Evolutionary conservation across 2,888 invertebrate species (phyloP).

Genomic region (Nysson spinosus): DNA sequence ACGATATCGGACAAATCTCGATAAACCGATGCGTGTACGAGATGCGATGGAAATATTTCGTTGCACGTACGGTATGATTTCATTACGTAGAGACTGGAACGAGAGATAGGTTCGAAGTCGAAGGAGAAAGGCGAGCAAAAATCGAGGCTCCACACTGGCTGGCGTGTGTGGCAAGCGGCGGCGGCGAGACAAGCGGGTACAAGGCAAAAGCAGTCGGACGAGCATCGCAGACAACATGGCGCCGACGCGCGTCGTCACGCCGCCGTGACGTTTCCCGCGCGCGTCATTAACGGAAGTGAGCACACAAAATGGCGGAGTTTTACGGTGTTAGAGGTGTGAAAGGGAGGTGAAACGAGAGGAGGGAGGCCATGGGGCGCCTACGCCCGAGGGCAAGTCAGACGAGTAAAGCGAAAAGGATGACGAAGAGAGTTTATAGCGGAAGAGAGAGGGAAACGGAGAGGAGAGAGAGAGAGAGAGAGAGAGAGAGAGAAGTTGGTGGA

Average conservation of each 20-base stretch:
- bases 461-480: constrained; percentile 46
- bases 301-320: constrained; percentile 74
- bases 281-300: constrained; percentile 76
- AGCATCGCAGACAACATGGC: constrained; percentile 76
- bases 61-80: constrained; percentile 9
- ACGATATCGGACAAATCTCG: not conserved
- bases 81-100: constrained; percentile 19
- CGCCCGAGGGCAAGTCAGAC: constrained; percentile 47
- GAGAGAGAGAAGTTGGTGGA: constrained; percentile 56
- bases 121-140: constrained; percentile 57
- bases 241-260: constrained; percentile 72
- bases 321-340: constrained; percentile 70
- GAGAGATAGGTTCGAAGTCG: constrained; percentile 15
- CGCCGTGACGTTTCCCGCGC: constrained; percentile 72
- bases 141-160: constrained; percentile 72
- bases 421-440: no score
- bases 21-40: constrained; percentile 5
- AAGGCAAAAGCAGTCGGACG: constrained; percentile 62
- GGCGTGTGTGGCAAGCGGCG: constrained; percentile 57
- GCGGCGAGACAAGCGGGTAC: constrained; percentile 23
- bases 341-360: constrained; percentile 54
- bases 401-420: constrained; percentile 47
- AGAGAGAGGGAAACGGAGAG: constrained; percentile 53
- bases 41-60: no score
- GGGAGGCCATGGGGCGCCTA: constrained; percentile 43